phyloP scores from a whole-genome alignment of 2,888 invertebrate species.

The Theretra japonica region DNA sequence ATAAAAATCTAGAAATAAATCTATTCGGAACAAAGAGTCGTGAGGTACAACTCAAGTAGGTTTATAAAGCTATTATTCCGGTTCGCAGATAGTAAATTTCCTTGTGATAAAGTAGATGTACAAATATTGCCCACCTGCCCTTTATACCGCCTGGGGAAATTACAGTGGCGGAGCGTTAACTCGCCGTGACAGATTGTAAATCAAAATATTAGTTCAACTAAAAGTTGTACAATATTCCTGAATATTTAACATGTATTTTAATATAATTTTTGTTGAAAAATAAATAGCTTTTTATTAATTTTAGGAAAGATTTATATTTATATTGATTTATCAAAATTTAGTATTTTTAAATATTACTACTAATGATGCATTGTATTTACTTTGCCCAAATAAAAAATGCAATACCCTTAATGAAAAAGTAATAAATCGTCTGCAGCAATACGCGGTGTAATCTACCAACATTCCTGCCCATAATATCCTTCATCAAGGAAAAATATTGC shows the following conservation, averaged over 20 bases:
- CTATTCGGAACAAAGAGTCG: no score
- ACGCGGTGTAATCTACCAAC: constrained; percentile 26
- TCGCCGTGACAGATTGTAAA: not conserved
- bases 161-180: not conserved
- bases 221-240: not conserved
- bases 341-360: no score
- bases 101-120: constrained; percentile 12
- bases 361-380: not conserved
- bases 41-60: not conserved
- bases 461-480: constrained; percentile 35
- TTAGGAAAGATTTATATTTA: no score
- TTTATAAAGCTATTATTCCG: constrained; percentile 5
- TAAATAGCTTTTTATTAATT: no score
- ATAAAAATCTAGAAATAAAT: no score
- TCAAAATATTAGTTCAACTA: not conserved
- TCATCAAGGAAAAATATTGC: constrained; percentile 51
- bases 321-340: no score
- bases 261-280: no score
- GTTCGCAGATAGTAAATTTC: constrained; percentile 4
- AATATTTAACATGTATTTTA: no score
- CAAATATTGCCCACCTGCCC: constrained; percentile 15
- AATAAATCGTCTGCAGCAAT: not conserved
- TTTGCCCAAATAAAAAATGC: not conserved
- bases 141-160: constrained; percentile 20
- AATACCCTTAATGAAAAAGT: not conserved